A percentile compares a stretch with the other conserved stretches of the same genome.
Conservation (phyloP, 2,113 vertebrate species). For the Toxostoma redivivum region DNA sequence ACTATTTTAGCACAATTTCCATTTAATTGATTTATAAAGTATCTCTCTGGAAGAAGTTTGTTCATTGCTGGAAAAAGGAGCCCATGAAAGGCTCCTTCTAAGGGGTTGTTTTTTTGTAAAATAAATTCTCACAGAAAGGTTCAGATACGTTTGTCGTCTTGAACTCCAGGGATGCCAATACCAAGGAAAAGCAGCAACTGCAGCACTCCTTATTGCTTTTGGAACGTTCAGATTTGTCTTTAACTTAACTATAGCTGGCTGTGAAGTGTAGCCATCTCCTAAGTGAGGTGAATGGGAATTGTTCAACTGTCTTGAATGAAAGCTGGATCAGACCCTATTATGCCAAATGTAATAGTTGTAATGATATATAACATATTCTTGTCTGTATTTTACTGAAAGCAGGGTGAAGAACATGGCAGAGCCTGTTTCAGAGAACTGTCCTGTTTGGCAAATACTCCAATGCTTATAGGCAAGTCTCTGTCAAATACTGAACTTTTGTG, state of each 20-base stretch:
- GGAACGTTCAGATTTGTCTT: background rate
- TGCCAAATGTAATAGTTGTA: background rate
- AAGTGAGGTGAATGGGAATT: background rate
- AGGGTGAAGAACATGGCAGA: background rate
- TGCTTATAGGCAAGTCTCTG: background rate
- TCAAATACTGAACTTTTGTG: conserved; percentile 8
- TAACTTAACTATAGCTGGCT: background rate
- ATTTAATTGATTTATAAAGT: background rate
- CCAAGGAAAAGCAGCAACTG: background rate
- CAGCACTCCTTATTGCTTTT: background rate
- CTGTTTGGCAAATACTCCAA: no score
- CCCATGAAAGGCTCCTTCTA: background rate
- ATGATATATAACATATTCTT: background rate
- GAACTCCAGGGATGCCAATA: background rate
- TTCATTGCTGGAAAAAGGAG: background rate
- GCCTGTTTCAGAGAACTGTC: background rate
- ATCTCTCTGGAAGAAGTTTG: background rate
- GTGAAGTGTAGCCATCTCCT: background rate
- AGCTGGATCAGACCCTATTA: background rate
- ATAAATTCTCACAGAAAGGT: background rate
- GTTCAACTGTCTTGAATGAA: background rate
- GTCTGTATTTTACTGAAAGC: background rate
- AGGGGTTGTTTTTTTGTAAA: background rate
- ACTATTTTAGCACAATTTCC: background rate
- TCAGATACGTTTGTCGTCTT: background rate